Evolutionary conservation across 2,797 vertebrate species (phyloP).

Genomic region (Anguilla pacifica): DNA sequence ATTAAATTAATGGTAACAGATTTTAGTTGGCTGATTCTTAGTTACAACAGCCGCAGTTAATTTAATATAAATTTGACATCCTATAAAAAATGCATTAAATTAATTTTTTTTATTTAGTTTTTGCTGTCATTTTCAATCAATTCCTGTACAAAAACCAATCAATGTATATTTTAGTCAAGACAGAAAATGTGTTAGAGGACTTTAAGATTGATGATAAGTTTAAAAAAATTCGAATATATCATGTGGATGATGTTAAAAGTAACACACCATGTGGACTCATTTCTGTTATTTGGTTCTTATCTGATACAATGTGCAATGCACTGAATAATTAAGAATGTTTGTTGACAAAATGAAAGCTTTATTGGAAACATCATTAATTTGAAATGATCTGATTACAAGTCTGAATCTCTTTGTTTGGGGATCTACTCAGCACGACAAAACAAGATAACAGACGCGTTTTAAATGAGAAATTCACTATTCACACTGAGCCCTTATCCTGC

Average conservation of each 20-base stretch:
- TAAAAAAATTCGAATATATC: neutral
- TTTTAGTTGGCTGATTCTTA: neutral
- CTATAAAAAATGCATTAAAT: neutral
- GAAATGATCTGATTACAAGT: neutral
- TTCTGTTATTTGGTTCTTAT: neutral
- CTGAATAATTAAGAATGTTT: neutral
- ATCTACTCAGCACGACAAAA: slow-evolving; percentile 8
- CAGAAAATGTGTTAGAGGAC: neutral
- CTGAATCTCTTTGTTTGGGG: neutral
- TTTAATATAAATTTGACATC: neutral
- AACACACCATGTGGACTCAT: neutral
- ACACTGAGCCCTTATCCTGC: neutral
- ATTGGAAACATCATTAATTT: neutral
- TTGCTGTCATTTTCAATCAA: neutral
- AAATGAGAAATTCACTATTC: neutral
- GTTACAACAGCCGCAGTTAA: neutral
- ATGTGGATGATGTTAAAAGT: neutral
- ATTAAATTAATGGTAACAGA: neutral
- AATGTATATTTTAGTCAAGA: neutral
- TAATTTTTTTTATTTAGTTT: neutral
- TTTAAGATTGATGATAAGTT: neutral
- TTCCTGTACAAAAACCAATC: neutral
- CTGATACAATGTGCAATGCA: neutral
- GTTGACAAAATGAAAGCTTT: slow-evolving; percentile 1
- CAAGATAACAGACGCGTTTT: neutral